phyloP scores from a whole-genome alignment of 2,113 vertebrate genomes.

The Bos indicus region DNA sequence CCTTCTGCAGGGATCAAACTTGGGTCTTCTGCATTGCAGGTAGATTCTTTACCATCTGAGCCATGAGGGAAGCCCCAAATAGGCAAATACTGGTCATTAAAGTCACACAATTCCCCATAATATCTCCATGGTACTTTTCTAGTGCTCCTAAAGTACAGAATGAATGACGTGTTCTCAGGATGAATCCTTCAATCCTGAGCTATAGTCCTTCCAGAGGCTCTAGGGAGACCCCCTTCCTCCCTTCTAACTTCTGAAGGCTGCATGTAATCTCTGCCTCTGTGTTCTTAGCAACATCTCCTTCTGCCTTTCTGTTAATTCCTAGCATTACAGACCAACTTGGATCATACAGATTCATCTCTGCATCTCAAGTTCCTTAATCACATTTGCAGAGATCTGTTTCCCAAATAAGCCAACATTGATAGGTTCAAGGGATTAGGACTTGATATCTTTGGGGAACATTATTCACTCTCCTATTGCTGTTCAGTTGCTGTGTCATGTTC shows the following conservation, averaged over 20 bases:
- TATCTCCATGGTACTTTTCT: not conserved
- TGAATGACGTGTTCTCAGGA: not conserved
- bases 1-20: not conserved
- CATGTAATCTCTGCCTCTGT: not conserved
- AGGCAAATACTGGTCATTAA: not conserved
- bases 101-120: accelerated
- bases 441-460: not conserved
- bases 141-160: accelerated
- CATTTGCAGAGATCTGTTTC: not conserved
- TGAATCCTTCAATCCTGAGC: not conserved
- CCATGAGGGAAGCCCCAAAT: not conserved
- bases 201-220: accelerated
- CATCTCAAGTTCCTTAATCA: not conserved
- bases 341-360: not conserved
- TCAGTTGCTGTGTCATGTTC: accelerated
- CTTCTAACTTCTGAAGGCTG: too few relatives aligned
- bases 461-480: not conserved
- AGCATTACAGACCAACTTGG: not conserved
- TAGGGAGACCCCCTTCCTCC: not conserved
- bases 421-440: not conserved
- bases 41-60: not conserved
- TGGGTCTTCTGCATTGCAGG: not conserved
- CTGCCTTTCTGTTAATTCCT: not conserved
- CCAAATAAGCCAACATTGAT: not conserved
- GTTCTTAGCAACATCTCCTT: too few relatives aligned